phyloP scores from a whole-genome alignment of 2,888 invertebrate genomes.

The Brassicogethes aeneus region DNA sequence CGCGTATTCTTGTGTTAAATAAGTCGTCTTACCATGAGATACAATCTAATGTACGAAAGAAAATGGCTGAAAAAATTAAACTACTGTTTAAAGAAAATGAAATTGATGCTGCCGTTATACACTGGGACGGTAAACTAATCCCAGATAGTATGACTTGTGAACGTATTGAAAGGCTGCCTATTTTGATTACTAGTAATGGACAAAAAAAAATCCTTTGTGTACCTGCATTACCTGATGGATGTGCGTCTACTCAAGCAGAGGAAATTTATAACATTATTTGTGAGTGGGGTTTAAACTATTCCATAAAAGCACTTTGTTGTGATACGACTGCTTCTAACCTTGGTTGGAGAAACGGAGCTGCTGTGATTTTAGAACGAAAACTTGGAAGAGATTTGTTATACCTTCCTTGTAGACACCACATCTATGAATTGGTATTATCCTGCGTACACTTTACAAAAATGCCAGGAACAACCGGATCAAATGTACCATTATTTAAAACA shows the following conservation, averaged over 20 bases:
- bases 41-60: not conserved
- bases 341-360: conserved; percentile 19
- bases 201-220: conserved; percentile 14
- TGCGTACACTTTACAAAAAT: not conserved
- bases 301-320: conserved; percentile 15
- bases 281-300: conserved; percentile 6
- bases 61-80: not conserved
- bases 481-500: conserved; percentile 16
- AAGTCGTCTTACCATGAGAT: not conserved
- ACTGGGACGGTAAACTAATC: conserved; percentile 7
- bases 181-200: conserved; percentile 1
- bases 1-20: not conserved
- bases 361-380: conserved; percentile 16
- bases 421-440: conserved; percentile 15
- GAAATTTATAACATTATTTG: conserved; percentile 8
- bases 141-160: not conserved
- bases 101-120: conserved; percentile 7
- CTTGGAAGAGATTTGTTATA: conserved; percentile 19
- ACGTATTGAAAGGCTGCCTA: conserved; percentile 2
- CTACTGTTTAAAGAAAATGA: conserved; percentile 9
- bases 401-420: conserved; percentile 25
- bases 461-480: conserved; percentile 11
- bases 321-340: conserved; percentile 23
- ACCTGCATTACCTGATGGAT: conserved; percentile 14
- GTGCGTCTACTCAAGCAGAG: conserved; percentile 14